Evolutionary conservation across 2,113 vertebrate species (phyloP), one percentile per base, ranked within the genome.

Genomic region (Monopterus albus): DNA sequence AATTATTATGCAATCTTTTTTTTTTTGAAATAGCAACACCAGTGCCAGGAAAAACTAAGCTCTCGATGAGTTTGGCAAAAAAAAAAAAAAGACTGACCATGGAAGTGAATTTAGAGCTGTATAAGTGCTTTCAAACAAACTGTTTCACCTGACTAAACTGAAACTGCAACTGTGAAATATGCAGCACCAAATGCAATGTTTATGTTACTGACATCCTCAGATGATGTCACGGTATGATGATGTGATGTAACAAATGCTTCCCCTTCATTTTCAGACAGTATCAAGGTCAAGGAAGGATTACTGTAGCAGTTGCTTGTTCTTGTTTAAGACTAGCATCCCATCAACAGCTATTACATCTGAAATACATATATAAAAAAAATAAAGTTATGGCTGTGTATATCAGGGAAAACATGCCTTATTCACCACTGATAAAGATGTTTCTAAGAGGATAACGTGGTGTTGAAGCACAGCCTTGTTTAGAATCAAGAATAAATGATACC

Each of bases 1-100:
- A 5, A 56, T 28, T 67, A 72, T 72, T 35, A 63, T 45, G 14
- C 29, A 70, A 55, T n/a, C 42, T 43, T 59, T 55, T 20, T 0
- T 3, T 18, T 31, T 38, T 21, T 9, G 9, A 55, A 58, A 76
- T 25, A 70, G 15, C 68, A 66, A 33, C 23, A 43, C 38, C 29
- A 7, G 21, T 26, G 39, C 64, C 55, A 60, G 31, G 11, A 21
- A 29, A 72, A 72, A 62, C 51, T 36, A 9, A 31, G 51, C 18
- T 33, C 60, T 72, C 45, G n/a, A 2, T 43, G 20, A 23, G 23
- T 40, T 25, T 14, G 28, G 7, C 26, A 46, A 38, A n/a, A 33
- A 36, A n/a, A n/a, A n/a, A n/a, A n/a, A n/a, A n/a, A n/a, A n/a
- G n/a, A n/a, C n/a, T 42, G 18, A 53, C 7, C 3, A 20, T n/a